These are phyloP conservation scores for Sarcophaga caerulescens DNA, from an alignment of 2,888 invertebrate species.

Conservation along the genomic window DNA sequence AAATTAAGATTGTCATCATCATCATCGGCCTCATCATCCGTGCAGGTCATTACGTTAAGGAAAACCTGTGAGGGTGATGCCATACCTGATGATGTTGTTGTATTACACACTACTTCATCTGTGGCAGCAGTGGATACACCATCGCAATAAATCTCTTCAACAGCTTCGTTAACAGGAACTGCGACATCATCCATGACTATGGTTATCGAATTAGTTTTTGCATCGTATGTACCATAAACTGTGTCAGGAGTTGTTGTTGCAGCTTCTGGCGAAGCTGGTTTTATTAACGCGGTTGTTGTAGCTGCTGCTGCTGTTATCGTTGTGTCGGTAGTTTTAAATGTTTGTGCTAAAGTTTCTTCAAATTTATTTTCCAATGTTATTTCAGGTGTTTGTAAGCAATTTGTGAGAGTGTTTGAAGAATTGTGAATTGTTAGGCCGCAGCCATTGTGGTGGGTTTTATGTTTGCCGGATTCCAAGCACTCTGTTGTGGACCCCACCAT, in stretches of 20 bases:
- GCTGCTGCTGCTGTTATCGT: slow-evolving; percentile 74
- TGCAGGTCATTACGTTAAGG: slow-evolving; percentile 74
- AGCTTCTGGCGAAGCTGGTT: slow-evolving; percentile 17
- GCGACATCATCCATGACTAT: slow-evolving; percentile 86
- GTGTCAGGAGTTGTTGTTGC: slow-evolving; percentile 82
- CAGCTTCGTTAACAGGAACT: slow-evolving; percentile 82
- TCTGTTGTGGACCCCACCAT: slow-evolving; percentile 94
- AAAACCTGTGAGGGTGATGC: slow-evolving; percentile 77
- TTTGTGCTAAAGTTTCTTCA: slow-evolving; percentile 7
- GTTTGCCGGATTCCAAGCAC: slow-evolving; percentile 89
- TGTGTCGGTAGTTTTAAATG: slow-evolving; percentile 80
- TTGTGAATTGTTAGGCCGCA: slow-evolving; percentile 79
- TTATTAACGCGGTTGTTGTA: slow-evolving; percentile 69
- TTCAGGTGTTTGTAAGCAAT: slow-evolving; percentile 48
- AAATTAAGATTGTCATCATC: slow-evolving; percentile 73
- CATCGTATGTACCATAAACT: slow-evolving; percentile 88
- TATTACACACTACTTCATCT: slow-evolving; percentile 76
- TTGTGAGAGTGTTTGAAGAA: slow-evolving; percentile 11
- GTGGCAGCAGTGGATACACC: slow-evolving; percentile 76
- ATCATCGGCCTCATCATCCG: slow-evolving; percentile 74
- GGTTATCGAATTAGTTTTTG: slow-evolving; percentile 87
- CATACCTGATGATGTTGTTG: slow-evolving; percentile 73
- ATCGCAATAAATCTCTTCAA: slow-evolving; percentile 81
- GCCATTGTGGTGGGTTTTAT: slow-evolving; percentile 80
- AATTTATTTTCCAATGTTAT: slow-evolving; percentile 52